phyloP scores from a whole-genome alignment of 2,113 vertebrate species.

The Larimichthys crocea region DNA sequence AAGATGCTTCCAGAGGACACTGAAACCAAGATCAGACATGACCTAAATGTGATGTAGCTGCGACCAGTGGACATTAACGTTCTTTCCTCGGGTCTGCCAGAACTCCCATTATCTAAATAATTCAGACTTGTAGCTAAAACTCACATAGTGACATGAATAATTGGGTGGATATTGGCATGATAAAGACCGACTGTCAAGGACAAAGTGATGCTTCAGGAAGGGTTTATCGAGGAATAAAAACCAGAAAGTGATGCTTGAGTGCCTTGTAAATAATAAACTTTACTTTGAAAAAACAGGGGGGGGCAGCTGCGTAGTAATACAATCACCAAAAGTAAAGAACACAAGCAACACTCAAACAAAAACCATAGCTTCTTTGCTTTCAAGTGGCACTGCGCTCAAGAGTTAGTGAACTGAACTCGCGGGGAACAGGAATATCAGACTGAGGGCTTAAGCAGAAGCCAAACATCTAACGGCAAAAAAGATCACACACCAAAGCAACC shows the following conservation, averaged over 20 bases:
- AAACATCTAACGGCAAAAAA: constrained; percentile 59
- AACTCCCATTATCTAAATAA: constrained; percentile 15
- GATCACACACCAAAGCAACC: constrained; percentile 53
- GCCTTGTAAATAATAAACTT: constrained; percentile 11
- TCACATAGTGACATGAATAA: constrained; percentile 24
- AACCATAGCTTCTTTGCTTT: constrained; percentile 24
- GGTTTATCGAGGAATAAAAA: constrained; percentile 10
- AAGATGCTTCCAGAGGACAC: neutral
- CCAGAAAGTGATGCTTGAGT: neutral
- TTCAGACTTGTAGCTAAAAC: constrained; percentile 2
- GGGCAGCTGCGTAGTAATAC: constrained; percentile 17
- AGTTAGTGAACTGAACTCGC: constrained; percentile 15
- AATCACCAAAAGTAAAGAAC: constrained; percentile 32
- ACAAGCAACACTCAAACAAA: constrained; percentile 26
- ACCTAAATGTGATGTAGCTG: neutral
- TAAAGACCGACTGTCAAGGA: constrained; percentile 6
- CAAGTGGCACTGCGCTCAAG: constrained; percentile 24
- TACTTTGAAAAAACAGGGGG: neutral
- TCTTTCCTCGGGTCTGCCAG: neutral
- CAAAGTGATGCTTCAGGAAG: constrained; percentile 28
- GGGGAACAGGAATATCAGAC: constrained; percentile 27
- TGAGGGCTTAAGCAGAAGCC: constrained; percentile 34
- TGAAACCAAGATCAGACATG: neutral
- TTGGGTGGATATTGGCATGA: constrained; percentile 37
- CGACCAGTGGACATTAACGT: constrained; percentile 10